Percentiles rank a stretch among this genome's conserved stretches.
These are phyloP conservation scores for Drosophila athabasca DNA, from an alignment of 1,140 invertebrate genomes.

Conservation along the genomic window DNA sequence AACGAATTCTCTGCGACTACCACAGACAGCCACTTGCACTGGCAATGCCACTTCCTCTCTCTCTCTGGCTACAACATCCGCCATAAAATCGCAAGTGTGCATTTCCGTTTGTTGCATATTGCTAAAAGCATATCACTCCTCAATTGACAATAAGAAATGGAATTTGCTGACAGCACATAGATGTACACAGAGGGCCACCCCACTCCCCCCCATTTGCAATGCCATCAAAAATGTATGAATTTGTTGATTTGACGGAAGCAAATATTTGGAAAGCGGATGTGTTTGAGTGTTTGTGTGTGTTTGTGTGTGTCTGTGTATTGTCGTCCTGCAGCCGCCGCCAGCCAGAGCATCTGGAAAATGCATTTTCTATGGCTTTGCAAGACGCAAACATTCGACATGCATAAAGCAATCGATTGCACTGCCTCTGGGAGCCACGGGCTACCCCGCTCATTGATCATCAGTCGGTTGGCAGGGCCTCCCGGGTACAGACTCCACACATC, in stretches of 20 bases:
- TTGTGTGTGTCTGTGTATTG: constrained; percentile 15
- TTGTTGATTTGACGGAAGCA: constrained; percentile 77
- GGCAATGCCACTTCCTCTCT: constrained; percentile 34
- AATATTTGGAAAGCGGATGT: constrained; percentile 68
- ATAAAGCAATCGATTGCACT: constrained; percentile 38
- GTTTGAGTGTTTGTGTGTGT: constrained; percentile 12
- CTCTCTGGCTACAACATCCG: constrained; percentile 49
- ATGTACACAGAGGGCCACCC: too few relatives aligned
- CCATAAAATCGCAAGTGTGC: constrained; percentile 51
- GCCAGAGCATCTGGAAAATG: constrained; percentile 30
- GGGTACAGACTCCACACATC: constrained; percentile 1
- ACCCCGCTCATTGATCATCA: constrained; percentile 26
- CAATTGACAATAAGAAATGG: constrained; percentile 68
- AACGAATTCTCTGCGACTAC: constrained; percentile 37
- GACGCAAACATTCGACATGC: constrained; percentile 37
- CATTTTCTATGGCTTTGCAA: constrained; percentile 26
- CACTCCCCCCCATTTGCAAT: constrained; percentile 59
- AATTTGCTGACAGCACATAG: constrained; percentile 49
- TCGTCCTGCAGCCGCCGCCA: constrained; percentile 17
- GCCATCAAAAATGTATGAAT: constrained; percentile 74
- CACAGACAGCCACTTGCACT: constrained; percentile 1
- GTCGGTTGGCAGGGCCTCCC: constrained; percentile 9
- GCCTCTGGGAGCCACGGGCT: neutral
- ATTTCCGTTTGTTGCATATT: constrained; percentile 64
- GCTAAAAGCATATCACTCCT: constrained; percentile 60